Conservation (phyloP, 92 coral and sea anemone species). For the Montipora capitata region DNA sequence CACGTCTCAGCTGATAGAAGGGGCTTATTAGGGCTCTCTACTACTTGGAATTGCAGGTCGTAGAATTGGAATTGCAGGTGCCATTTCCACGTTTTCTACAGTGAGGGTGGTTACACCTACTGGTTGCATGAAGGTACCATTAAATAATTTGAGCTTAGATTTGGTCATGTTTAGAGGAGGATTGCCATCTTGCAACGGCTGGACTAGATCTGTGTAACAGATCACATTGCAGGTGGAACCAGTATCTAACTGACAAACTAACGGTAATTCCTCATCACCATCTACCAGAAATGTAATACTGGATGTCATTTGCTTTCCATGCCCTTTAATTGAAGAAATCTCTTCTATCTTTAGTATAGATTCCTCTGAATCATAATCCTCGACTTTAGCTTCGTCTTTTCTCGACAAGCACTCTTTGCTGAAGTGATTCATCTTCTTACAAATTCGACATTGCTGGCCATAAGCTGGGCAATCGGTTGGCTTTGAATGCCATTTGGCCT, state of each 20-base stretch:
- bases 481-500: neutral
- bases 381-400: constrained; percentile 1
- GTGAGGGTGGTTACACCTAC: constrained; percentile 14
- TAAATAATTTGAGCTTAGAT: constrained; percentile 22
- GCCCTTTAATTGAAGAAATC: too few species aligned
- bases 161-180: neutral
- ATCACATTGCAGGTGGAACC: constrained; percentile 63
- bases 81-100: too few species aligned
- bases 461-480: constrained; percentile 70
- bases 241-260: constrained; percentile 57
- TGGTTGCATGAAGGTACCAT: constrained; percentile 60
- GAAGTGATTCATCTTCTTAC: constrained; percentile 70
- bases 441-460: constrained; percentile 64
- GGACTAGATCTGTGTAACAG: constrained; percentile 39
- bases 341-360: too few species aligned
- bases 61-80: neutral
- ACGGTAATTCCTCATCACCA: too few species aligned
- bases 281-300: neutral
- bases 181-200: constrained; percentile 11
- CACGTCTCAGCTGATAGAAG: constrained; percentile 64
- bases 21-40: constrained; percentile 29
- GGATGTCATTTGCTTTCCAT: neutral
- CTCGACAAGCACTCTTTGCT: constrained; percentile 51
- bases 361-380: constrained; percentile 25
- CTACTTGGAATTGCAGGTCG: too few species aligned